phyloP scores from a whole-genome alignment of 2,113 vertebrate species.

The Seriola dumerili region DNA sequence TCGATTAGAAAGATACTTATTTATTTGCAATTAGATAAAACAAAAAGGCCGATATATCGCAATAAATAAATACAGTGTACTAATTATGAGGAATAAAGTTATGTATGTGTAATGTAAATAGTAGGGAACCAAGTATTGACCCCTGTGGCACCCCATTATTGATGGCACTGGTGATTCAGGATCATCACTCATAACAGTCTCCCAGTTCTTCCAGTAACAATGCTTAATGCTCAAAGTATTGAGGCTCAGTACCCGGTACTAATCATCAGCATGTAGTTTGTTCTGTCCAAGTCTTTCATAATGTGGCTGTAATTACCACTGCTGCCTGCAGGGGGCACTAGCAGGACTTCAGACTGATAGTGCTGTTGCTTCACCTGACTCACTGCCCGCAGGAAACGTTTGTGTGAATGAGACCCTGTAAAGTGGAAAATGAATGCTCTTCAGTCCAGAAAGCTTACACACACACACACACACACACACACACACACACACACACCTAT shows the following conservation, averaged over 20 bases:
- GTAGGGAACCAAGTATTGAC: background rate
- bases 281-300: background rate
- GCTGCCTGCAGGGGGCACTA: slow-evolving; percentile 45
- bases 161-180: background rate
- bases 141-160: background rate
- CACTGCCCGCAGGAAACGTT: slow-evolving; percentile 34
- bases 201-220: background rate
- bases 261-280: background rate
- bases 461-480: slow-evolving; percentile 15
- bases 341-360: slow-evolving; percentile 9
- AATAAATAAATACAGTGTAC: too few relatives aligned
- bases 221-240: background rate
- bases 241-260: background rate
- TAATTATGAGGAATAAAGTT: background rate
- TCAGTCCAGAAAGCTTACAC: background rate
- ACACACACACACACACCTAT: background rate
- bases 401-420: slow-evolving; percentile 50
- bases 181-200: too few relatives aligned
- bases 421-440: slow-evolving; percentile 48
- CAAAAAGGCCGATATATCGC: too few relatives aligned
- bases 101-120: background rate
- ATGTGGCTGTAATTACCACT: slow-evolving; percentile 24
- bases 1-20: too few relatives aligned
- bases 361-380: slow-evolving; percentile 29
- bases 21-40: too few relatives aligned